Evolutionary conservation across 2,113 vertebrate species (phyloP), one percentile per base, ranked within the genome.

Genomic region (Parus major): DNA sequence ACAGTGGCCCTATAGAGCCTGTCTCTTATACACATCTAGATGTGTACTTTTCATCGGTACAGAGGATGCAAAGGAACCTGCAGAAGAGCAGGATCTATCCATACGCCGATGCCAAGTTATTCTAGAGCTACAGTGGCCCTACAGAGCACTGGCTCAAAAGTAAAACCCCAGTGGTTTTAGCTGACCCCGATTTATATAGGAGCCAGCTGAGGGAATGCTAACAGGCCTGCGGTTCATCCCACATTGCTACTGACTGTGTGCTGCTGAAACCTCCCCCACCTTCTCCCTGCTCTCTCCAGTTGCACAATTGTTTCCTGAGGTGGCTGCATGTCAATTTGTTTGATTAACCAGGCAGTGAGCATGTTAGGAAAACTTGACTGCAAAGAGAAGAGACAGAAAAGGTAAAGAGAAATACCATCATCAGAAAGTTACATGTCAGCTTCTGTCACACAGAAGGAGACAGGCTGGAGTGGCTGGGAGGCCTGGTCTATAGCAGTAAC

Each of bases 141-240:
- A 7, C 0, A 1, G 10, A 24, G 33, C 10, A 5, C 19, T 56
- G 1, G 0, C 20, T 35, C 8, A 29, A 36, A 29, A 27, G 18
- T 7, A 20, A 25, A 3, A 3, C 1, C 4, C 8, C 39, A 8
- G 27, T 12, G 36, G 9, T 33, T 93, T 81, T 15, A 46, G 50
- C 53, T 35, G 47, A 84, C 61, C 10, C 23, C 0, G 1, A 59
- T 21, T 53, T n/a, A 15, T 0, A 1, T 22, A 35, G 56, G 33
- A 83, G 33, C 33, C 61, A 64, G 42, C 19, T 1, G 4, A 84
- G 42, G n/a, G 23, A 17, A 71, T 0, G 6, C 15, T 29, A 44
- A 31, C 1, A 1, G 21, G 29, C 3, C 0, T 23, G 47, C 35
- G 50, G 33, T 11, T 70, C 24, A 42, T 70, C 47, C 77, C 29